Base-by-base conservation (phyloP, 2,888 invertebrate genomes). In the Linhomoeus sp. region DNA sequence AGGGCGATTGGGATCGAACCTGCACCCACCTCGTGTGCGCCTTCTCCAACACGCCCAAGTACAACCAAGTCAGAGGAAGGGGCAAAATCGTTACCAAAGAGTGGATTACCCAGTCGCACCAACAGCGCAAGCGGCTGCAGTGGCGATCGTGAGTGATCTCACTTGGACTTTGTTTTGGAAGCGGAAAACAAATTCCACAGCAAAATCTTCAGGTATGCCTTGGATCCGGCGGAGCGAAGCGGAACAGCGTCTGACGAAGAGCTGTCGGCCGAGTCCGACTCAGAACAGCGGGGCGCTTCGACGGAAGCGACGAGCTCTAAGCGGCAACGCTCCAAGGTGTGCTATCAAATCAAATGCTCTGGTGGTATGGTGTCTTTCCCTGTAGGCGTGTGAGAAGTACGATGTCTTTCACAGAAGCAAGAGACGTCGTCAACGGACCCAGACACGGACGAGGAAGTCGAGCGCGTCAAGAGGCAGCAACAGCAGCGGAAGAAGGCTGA, bases 1-100 rank as follows among this genome's bases (percentile, higher is more conserved):
- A 73, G 62, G 69, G 75, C 1, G 80, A 81, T 68, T 86, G 85
- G 85, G 73, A 15, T 12, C 12, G n/a, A 22, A 61, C 74, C 45
- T 83, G 81, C 64, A 86, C 85, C 7, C 87, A 87, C 69, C 75
- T 88, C 52, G 74, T 88, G 41, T 87, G 86, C 70, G 86, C 87
- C 15, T 86, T 85, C 68, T 70, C 75, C 5, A 81, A 81, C 66
- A 87, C 87, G 5, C 88, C 87, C 3, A 87, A 87, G 67, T 80
- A 80, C 64, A 74, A 75, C 45, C 75, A 79, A 66, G 79, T 80
- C 1, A 72, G 72, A 50, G 67, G 53, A 29, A 3, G 24, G 15
- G 72, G 75, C 1, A 75, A 75, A 49, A 81, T 78, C 48, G 78
- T 79, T 2, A 75, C 66, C 23, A 77, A 74, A 52, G 73, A 73